Evolutionary conservation across 2,888 invertebrate species (phyloP).

Genomic region (Trissonchulus latispiculum): DNA sequence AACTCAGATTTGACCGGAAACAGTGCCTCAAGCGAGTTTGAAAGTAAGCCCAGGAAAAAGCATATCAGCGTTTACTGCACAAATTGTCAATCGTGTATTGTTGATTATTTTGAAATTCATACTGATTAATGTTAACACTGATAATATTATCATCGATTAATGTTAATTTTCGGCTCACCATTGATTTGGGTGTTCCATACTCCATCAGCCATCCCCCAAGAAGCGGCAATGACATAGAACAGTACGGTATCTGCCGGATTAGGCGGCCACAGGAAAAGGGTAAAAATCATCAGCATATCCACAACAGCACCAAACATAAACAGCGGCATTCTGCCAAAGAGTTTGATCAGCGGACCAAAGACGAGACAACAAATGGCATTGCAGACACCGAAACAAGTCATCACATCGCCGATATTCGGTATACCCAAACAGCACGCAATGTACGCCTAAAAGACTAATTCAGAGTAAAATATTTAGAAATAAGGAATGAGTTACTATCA

Average conservation of each 20-base stretch:
- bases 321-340: constrained; percentile 73
- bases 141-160: too few relatives aligned
- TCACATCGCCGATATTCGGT: constrained; percentile 84
- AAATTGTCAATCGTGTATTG: too few relatives aligned
- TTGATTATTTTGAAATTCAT: too few relatives aligned
- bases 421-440: constrained; percentile 54
- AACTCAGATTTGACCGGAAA: too few relatives aligned
- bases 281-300: constrained; percentile 66
- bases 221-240: constrained; percentile 69
- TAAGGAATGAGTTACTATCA: too few relatives aligned
- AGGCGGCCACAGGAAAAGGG: constrained; percentile 73
- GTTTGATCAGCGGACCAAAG: constrained; percentile 83
- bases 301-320: constrained; percentile 64
- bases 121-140: too few relatives aligned
- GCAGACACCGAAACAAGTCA: constrained; percentile 91
- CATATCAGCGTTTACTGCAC: too few relatives aligned
- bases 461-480: too few relatives aligned
- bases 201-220: constrained; percentile 93
- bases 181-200: constrained; percentile 95
- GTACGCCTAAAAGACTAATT: constrained; percentile 37
- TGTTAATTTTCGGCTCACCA: too few relatives aligned
- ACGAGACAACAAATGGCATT: constrained; percentile 80
- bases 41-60: too few relatives aligned
- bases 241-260: constrained; percentile 65
- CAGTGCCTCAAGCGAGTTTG: too few relatives aligned